Percentiles rank a stretch among this genome's conserved stretches.
Conservation (phyloP, 1,140 invertebrate species). For the Diorhabda sublineata region DNA sequence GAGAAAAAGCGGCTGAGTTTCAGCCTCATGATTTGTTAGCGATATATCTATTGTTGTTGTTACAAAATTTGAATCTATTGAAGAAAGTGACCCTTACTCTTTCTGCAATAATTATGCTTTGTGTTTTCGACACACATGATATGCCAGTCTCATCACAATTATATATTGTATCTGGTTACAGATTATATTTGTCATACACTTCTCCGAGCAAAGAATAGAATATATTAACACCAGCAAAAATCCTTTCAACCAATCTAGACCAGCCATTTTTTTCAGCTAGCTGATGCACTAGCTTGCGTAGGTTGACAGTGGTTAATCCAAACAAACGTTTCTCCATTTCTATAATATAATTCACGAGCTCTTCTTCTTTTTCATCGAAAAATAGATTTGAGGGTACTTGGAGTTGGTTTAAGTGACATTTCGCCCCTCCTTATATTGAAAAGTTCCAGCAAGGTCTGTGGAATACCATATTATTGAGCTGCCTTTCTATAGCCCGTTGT, state of each 20-base stretch:
- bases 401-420: too few relatives aligned
- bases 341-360: neutral
- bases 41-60: constrained; percentile 33
- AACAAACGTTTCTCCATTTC: constrained; percentile 4
- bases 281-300: too few relatives aligned
- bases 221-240: neutral
- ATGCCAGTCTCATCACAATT: constrained; percentile 48
- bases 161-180: constrained; percentile 39
- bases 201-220: constrained; percentile 10
- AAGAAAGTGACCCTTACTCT: constrained; percentile 39
- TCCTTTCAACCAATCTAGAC: too few relatives aligned
- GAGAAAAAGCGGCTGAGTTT: neutral
- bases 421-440: too few relatives aligned
- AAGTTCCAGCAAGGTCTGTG: too few relatives aligned
- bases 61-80: constrained; percentile 42
- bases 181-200: constrained; percentile 32
- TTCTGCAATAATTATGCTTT: constrained; percentile 41
- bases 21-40: neutral
- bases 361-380: neutral
- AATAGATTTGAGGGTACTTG: too few relatives aligned
- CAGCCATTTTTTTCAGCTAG: too few relatives aligned
- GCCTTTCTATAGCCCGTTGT: too few relatives aligned
- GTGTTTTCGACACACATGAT: constrained; percentile 44
- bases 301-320: too few relatives aligned
- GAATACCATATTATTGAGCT: too few relatives aligned